Base-by-base conservation (phyloP, 2,888 invertebrate genomes). In the Myopa tessellatipennis region DNA sequence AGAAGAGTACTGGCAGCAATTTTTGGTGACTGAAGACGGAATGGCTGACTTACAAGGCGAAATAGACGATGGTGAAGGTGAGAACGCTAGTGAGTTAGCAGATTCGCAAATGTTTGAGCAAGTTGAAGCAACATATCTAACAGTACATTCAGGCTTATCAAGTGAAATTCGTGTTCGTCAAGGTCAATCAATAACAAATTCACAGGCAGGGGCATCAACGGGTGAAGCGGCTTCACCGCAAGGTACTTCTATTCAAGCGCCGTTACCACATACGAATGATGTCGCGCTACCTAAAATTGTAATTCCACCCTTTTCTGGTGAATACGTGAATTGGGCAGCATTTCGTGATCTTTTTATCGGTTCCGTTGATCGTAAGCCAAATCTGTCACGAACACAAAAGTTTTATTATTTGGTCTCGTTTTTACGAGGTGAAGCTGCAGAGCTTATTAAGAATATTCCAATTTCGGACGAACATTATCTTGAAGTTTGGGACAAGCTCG, bases 381-480 rank as follows among this genome's bases (percentile, higher is more conserved):
- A 26, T 26, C 26, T 26, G 26, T 26, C 26, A 26, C 26, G 2
- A 26, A 26, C 26, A 26, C 26, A 74, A 74, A 74, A 77, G 12
- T 73, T 77, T 65, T 74, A 77, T 61, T 77, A 74, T 74, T 69
- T 77, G 14, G n/a, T 74, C 0, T 77, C 77, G 7, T 77, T 74
- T 61, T 60, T 77, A 58, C 60, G 68, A 65, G 77, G 77, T 68
- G 77, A 73, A 60, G 77, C 73, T 55, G 72, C 73, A 12, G 73
- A 73, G 34, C 68, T 77, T 68, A 73, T 73, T 26, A 77, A 77
- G 60, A 73, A 77, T 45, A 77, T 77, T 38, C 60, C 60, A 26
- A 26, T 26, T 26, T 26, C 26, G 26, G 26, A 26, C 26, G 26
- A 26, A 2, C 26, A 26, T 26, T 71, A 76, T 69, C 14, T 76